These are phyloP conservation scores for Molossus alvarezi DNA, from an alignment of 2,797 vertebrate genomes.

Conservation along the genomic window DNA sequence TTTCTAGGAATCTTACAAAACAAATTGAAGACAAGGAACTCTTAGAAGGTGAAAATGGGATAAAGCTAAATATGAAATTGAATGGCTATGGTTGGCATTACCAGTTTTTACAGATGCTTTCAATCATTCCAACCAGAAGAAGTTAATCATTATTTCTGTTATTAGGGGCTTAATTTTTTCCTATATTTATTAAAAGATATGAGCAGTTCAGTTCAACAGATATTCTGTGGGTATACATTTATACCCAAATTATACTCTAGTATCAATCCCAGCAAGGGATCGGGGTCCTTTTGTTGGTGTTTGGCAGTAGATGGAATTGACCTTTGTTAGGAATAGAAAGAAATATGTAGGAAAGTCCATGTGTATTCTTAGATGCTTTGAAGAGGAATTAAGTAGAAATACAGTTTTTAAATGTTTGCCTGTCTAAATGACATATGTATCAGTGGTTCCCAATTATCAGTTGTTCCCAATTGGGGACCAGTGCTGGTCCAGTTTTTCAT, in stretches of 20 bases:
- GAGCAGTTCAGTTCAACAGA: neutral
- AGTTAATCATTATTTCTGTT: slow-evolving; percentile 7
- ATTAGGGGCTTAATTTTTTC: slow-evolving; percentile 24
- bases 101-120: slow-evolving; percentile 44
- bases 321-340: slow-evolving; percentile 48
- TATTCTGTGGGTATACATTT: neutral
- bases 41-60: neutral
- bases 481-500: neutral
- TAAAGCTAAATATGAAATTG: neutral
- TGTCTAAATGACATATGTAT: neutral
- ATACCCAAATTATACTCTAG: neutral
- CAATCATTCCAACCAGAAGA: neutral
- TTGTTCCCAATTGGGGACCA: neutral
- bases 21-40: neutral
- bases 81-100: neutral
- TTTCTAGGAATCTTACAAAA: slow-evolving; percentile 34
- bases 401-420: neutral
- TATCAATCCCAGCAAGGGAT: neutral
- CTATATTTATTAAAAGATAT: slow-evolving; percentile 23
- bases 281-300: neutral
- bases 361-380: slow-evolving; percentile 44
- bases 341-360: neutral
- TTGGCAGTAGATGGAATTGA: neutral
- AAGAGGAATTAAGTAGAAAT: slow-evolving; percentile 62
- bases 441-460: neutral